phyloP scores from a whole-genome alignment of 2,888 invertebrate species.

The Thecocarcelia acutangulata region DNA sequence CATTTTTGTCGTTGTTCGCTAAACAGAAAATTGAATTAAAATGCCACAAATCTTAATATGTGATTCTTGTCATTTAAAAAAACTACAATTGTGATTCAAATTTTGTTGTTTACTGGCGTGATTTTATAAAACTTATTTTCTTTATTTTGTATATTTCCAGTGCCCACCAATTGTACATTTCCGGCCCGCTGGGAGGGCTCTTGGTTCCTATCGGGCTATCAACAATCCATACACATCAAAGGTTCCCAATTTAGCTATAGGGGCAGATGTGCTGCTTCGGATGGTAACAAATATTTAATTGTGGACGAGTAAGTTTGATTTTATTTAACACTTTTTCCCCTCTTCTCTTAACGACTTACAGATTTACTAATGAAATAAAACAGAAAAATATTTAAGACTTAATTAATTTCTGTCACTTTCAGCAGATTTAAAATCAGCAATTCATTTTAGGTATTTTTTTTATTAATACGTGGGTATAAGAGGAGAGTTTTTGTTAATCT shows the following conservation, averaged over 20 bases:
- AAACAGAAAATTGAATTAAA: constrained; percentile 61
- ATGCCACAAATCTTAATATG: constrained; percentile 66
- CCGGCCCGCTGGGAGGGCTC: constrained; percentile 92
- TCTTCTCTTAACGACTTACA: neutral
- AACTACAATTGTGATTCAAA: constrained; percentile 38
- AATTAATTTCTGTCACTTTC: no score
- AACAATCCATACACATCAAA: constrained; percentile 91
- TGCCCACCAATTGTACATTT: constrained; percentile 88
- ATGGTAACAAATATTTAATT: constrained; percentile 93
- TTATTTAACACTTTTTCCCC: neutral
- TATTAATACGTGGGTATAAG: constrained; percentile 29
- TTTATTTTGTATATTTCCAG: constrained; percentile 71
- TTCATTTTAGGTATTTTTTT: constrained; percentile 24
- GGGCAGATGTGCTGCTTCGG: constrained; percentile 90
- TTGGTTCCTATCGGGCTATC: constrained; percentile 95
- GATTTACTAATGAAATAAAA: no score
- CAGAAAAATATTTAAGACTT: no score
- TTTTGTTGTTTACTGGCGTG: constrained; percentile 4
- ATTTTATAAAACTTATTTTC: constrained; percentile 6
- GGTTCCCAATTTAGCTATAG: constrained; percentile 91
- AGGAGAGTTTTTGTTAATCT: constrained; percentile 13
- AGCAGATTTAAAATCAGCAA: neutral
- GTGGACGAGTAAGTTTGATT: constrained; percentile 91
- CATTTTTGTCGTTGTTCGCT: neutral
- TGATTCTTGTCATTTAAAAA: constrained; percentile 34